These are phyloP conservation scores for Drosophila equinoxialis DNA, from an alignment of 1,140 invertebrate genomes.

Conservation along the genomic window DNA sequence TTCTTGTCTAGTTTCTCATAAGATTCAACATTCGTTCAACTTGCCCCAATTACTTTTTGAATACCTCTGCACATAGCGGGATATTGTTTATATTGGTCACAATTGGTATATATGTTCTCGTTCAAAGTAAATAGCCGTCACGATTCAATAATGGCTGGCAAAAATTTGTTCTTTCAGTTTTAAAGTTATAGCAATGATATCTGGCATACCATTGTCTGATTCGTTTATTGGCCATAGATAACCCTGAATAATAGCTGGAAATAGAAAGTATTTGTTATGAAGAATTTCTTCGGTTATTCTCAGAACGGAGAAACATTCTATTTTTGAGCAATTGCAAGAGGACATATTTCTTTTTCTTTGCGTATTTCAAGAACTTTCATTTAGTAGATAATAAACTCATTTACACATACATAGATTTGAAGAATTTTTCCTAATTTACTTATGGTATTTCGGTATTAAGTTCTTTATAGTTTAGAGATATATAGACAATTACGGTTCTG, in stretches of 20 bases:
- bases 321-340: neutral
- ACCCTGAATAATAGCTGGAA: no score
- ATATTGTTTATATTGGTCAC: neutral
- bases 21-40: slow-evolving; percentile 31
- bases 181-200: neutral
- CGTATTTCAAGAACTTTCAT: neutral
- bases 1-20: slow-evolving; percentile 55
- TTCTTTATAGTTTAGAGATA: slow-evolving; percentile 38
- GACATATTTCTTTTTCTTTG: neutral
- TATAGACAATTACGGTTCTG: slow-evolving; percentile 59
- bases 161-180: neutral
- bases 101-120: slow-evolving; percentile 23
- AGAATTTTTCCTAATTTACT: slow-evolving; percentile 57
- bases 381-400: slow-evolving; percentile 16
- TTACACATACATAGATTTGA: slow-evolving; percentile 31
- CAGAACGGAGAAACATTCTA: neutral
- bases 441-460: slow-evolving; percentile 40
- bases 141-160: neutral
- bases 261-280: no score
- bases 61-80: neutral
- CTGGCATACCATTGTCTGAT: neutral
- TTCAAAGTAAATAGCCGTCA: neutral
- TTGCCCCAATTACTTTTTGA: neutral
- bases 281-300: neutral
- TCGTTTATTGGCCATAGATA: neutral